A percentile compares a stretch with the other conserved stretches of the same genome.
phyloP scores from a whole-genome alignment of 2,113 vertebrate genomes.

The Austrofundulus limnaeus region DNA sequence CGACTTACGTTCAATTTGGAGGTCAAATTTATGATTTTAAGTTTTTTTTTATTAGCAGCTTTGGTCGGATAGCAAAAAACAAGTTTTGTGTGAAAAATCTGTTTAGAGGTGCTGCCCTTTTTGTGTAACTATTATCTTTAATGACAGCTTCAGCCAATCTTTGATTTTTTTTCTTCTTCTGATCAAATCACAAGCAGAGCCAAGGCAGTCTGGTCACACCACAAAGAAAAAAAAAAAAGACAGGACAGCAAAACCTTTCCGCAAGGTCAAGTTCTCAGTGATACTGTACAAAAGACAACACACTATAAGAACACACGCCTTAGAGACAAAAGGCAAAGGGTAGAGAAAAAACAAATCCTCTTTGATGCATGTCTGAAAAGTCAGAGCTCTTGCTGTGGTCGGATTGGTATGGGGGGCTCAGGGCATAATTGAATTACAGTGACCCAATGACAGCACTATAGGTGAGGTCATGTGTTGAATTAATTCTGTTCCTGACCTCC shows the following conservation, averaged over 20 bases:
- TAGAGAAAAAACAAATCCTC: constrained; percentile 49
- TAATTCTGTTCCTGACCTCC: constrained; percentile 71
- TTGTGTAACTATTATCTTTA: neutral
- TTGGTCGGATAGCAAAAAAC: neutral
- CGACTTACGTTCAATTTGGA: neutral
- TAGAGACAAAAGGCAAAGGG: constrained; percentile 47
- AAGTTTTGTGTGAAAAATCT: constrained; percentile 1
- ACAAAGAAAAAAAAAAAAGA: constrained; percentile 25
- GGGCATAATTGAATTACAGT: constrained; percentile 75
- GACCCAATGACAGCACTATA: constrained; percentile 68
- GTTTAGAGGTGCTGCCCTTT: neutral
- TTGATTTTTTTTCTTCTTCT: constrained; percentile 15
- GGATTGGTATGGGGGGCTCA: constrained; percentile 6
- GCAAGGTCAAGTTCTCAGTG: constrained; percentile 53
- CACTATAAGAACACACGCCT: constrained; percentile 14
- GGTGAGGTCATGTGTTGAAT: constrained; percentile 73
- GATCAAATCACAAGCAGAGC: constrained; percentile 36
- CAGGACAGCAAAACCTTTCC: constrained; percentile 39
- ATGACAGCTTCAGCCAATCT: neutral
- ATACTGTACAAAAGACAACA: constrained; percentile 27
- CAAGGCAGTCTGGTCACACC: constrained; percentile 12
- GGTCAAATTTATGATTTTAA: neutral
- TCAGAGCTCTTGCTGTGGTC: constrained; percentile 16
- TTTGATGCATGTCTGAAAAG: constrained; percentile 32
- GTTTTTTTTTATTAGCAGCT: neutral